Percentiles rank a stretch among this genome's conserved stretches.
Evolutionary conservation across 2,888 invertebrate species (phyloP).

Genomic region (Xestoiulus laeticollis): DNA sequence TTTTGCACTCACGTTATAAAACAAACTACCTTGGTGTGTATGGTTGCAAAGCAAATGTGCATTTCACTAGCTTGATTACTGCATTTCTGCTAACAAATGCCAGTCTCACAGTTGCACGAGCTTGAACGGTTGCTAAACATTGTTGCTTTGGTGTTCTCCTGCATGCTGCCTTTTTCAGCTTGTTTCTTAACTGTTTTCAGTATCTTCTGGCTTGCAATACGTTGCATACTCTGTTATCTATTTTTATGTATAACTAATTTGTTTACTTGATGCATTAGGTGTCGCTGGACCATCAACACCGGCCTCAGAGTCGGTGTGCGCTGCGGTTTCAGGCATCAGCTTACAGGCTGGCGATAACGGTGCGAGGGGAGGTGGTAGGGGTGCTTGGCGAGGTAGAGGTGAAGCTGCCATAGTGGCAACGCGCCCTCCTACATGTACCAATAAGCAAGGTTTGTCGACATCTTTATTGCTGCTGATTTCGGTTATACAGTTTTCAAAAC

Average conservation of each 20-base stretch:
- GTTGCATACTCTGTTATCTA: background rate
- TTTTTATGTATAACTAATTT: background rate
- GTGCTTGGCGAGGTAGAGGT: constrained; percentile 45
- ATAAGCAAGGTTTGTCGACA: constrained; percentile 16
- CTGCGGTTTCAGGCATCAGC: background rate
- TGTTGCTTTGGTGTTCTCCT: no score
- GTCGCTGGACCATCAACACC: background rate
- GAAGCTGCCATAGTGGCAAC: background rate
- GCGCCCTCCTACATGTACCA: background rate
- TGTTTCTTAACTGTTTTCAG: background rate
- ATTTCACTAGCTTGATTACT: no score
- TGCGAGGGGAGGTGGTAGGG: constrained; percentile 43
- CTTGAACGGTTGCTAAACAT: no score
- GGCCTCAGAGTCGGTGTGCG: background rate
- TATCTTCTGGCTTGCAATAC: background rate
- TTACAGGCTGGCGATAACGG: constrained; percentile 44
- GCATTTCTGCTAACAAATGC: no score
- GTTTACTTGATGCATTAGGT: background rate
- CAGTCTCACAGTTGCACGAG: no score
- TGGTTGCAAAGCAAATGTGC: no score
- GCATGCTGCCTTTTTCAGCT: background rate
- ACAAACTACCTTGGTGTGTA: no score
- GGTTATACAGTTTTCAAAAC: no score
- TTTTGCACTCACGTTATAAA: no score
- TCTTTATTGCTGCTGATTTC: background rate